phyloP scores from a whole-genome alignment of 2,113 vertebrate species.

The Lutjanus erythropterus region DNA sequence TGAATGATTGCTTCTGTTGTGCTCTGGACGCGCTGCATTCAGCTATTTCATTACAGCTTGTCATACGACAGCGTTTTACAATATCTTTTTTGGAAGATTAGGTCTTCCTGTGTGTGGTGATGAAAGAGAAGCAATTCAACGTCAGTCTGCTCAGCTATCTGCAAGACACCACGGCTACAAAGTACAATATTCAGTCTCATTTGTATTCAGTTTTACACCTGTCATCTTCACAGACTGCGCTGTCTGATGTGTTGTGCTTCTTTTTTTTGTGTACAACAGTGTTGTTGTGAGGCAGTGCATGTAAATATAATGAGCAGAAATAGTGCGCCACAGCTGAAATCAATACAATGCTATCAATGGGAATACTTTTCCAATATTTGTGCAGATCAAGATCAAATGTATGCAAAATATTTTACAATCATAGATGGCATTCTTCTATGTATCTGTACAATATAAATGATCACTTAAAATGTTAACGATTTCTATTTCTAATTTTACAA shows the following conservation, averaged over 20 bases:
- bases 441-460: too few relatives aligned
- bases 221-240: slow-evolving; percentile 9
- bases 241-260: background rate
- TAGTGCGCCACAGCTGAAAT: background rate
- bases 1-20: background rate
- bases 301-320: background rate
- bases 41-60: background rate
- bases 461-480: too few relatives aligned
- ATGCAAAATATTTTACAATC: background rate
- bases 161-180: background rate
- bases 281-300: background rate
- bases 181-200: slow-evolving; percentile 9
- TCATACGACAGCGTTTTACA: background rate
- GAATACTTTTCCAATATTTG: background rate
- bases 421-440: background rate
- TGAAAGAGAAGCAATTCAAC: slow-evolving; percentile 4
- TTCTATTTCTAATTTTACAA: too few relatives aligned
- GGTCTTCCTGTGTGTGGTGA: background rate
- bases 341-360: background rate
- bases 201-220: slow-evolving; percentile 9
- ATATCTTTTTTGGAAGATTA: background rate
- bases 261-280: background rate
- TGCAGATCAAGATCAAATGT: background rate
- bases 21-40: background rate
- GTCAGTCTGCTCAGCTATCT: background rate